These are phyloP conservation scores for Pasiphila rectangulata DNA, from an alignment of 2,888 invertebrate genomes.

Conservation along the genomic window DNA sequence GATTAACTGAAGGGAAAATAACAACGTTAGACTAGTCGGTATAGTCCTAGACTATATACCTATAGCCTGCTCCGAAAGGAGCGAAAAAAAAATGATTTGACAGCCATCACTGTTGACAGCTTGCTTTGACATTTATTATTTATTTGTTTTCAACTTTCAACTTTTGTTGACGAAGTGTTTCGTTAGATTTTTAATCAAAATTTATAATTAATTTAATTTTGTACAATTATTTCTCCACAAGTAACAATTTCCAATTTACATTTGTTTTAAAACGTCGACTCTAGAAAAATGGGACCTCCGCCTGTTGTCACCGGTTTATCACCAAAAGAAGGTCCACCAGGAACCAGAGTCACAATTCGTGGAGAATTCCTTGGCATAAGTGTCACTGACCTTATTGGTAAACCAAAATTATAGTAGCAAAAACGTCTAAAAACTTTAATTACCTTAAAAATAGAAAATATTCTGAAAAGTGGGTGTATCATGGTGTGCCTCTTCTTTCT, in stretches of 20 bases:
- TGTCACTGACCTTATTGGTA: slow-evolving; percentile 92
- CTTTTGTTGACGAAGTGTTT: neutral
- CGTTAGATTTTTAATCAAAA: too few species aligned
- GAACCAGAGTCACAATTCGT: slow-evolving; percentile 95
- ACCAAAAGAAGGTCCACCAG: slow-evolving; percentile 98
- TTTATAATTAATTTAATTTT: too few species aligned
- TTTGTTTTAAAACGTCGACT: too few species aligned
- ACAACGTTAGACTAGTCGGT: too few species aligned
- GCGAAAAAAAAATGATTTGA: too few species aligned
- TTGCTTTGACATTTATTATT: neutral
- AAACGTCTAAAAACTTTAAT: neutral
- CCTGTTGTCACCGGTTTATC: slow-evolving; percentile 98
- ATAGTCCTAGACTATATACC: too few species aligned
- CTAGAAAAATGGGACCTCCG: slow-evolving; percentile 85
- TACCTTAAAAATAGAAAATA: neutral
- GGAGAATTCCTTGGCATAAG: slow-evolving; percentile 96
- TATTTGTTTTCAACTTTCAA: neutral
- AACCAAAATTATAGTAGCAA: slow-evolving; percentile 9
- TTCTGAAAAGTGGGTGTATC: slow-evolving; percentile 27
- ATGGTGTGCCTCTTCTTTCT: slow-evolving; percentile 6
- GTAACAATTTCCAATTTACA: too few species aligned
- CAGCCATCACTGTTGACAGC: too few species aligned
- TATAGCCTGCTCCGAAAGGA: too few species aligned
- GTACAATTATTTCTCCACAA: too few species aligned
- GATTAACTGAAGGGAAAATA: too few species aligned